A percentile compares a stretch with the other conserved stretches of the same genome.
phyloP scores from a whole-genome alignment of 2,888 invertebrate species.

The Melitaea athalia region DNA sequence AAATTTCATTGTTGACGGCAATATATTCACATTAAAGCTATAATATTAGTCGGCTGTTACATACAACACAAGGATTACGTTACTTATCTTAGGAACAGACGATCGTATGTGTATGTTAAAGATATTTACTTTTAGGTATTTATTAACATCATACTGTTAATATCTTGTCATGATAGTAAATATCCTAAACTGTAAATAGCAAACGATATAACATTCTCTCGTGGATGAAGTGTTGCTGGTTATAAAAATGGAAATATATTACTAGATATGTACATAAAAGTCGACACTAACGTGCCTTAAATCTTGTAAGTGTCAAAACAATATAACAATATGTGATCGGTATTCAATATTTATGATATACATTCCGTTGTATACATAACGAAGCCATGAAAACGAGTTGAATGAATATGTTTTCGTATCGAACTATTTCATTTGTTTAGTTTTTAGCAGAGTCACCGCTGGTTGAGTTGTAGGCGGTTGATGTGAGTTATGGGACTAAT shows the following conservation, averaged over 20 bases:
- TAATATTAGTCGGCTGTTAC: no score
- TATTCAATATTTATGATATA: conserved; percentile 43
- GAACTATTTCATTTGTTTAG: conserved; percentile 58
- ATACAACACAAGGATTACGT: no score
- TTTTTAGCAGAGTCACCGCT: conserved; percentile 61
- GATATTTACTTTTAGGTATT: no score
- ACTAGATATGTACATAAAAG: conserved; percentile 24
- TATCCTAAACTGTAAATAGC: conserved; percentile 1
- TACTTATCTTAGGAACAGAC: no score
- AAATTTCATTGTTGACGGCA: no score
- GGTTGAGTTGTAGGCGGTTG: conserved; percentile 47
- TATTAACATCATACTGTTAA: not conserved
- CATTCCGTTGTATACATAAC: conserved; percentile 38
- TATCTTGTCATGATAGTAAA: not conserved
- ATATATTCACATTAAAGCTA: no score
- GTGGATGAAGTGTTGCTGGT: conserved; percentile 8
- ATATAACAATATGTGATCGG: conserved; percentile 38
- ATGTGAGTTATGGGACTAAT: conserved; percentile 32
- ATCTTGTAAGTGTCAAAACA: conserved; percentile 31
- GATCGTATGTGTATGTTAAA: no score
- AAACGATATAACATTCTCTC: not conserved
- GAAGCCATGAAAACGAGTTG: conserved; percentile 45
- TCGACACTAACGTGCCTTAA: conserved; percentile 25
- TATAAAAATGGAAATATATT: conserved; percentile 11
- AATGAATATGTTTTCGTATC: conserved; percentile 57